phyloP scores from a whole-genome alignment of 2,797 vertebrate genomes.

The Sebastes minor region DNA sequence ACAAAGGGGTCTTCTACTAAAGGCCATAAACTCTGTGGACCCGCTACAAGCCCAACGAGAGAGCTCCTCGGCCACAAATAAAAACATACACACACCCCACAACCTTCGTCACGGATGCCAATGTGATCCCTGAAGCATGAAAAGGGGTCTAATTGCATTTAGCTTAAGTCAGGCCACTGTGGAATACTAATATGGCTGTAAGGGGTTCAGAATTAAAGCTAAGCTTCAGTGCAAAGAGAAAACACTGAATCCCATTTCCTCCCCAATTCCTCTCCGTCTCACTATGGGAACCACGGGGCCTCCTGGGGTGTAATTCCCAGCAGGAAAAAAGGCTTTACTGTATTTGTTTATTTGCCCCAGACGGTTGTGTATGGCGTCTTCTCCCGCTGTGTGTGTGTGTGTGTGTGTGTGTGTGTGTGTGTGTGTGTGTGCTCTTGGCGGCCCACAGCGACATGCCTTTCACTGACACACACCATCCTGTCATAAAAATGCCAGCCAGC shows the following conservation, averaged over 20 bases:
- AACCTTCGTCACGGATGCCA: slow-evolving; percentile 30
- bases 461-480: slow-evolving; percentile 62
- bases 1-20: background rate
- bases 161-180: slow-evolving; percentile 26
- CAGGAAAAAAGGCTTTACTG: slow-evolving; percentile 39
- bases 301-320: slow-evolving; percentile 41
- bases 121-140: slow-evolving; percentile 49
- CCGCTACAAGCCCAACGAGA: background rate
- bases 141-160: slow-evolving; percentile 61
- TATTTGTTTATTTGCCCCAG: slow-evolving; percentile 68
- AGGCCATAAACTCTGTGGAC: background rate
- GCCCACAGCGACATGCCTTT: slow-evolving; percentile 55
- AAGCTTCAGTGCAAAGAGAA: slow-evolving; percentile 18
- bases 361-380: slow-evolving; percentile 22
- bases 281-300: slow-evolving; percentile 64
- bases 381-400: slow-evolving; percentile 6
- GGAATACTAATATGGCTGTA: slow-evolving; percentile 63
- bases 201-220: slow-evolving; percentile 18
- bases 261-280: slow-evolving; percentile 29
- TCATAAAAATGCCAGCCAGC: slow-evolving; percentile 70
- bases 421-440: slow-evolving; percentile 24
- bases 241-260: slow-evolving; percentile 47
- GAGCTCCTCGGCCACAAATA: slow-evolving; percentile 2
- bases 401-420: background rate
- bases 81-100: background rate